These are phyloP conservation scores for Pseudachorutes palmiensis DNA, from an alignment of 1,140 invertebrate species.

Conservation along the genomic window DNA sequence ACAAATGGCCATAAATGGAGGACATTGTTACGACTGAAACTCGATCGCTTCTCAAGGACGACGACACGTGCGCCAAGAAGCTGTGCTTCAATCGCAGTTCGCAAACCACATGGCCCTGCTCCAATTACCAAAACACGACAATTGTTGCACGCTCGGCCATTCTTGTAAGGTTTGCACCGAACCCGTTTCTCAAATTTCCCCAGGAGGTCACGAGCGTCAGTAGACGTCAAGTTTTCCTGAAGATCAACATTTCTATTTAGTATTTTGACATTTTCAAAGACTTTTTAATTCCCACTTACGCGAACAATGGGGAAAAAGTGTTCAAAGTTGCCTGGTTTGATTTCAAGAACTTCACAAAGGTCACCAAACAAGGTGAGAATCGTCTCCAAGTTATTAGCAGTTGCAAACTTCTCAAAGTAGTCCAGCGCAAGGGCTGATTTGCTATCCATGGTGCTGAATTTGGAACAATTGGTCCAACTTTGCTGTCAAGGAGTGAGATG, in stretches of 20 bases:
- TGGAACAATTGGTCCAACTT: too few relatives aligned
- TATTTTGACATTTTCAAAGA: not conserved
- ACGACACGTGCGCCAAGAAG: constrained; percentile 91
- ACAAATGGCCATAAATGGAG: constrained; percentile 98
- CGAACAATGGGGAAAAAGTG: constrained; percentile 85
- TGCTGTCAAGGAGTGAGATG: too few relatives aligned
- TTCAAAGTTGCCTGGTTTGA: constrained; percentile 71
- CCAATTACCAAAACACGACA: constrained; percentile 84
- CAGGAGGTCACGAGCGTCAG: constrained; percentile 91
- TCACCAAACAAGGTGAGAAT: constrained; percentile 67
- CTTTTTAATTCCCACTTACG: constrained; percentile 43
- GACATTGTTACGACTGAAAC: constrained; percentile 93
- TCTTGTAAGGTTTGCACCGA: constrained; percentile 80
- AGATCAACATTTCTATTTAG: constrained; percentile 20
- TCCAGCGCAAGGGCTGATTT: constrained; percentile 62
- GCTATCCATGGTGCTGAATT: constrained; percentile 18
- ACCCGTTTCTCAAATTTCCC: constrained; percentile 88
- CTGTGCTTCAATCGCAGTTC: constrained; percentile 92
- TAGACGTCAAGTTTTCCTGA: constrained; percentile 66
- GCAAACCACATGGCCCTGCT: constrained; percentile 86
- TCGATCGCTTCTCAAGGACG: constrained; percentile 82
- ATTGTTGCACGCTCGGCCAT: constrained; percentile 73
- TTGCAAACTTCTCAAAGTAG: constrained; percentile 83
- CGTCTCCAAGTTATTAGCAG: constrained; percentile 77
- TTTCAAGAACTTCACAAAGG: constrained; percentile 73